Base-by-base conservation (phyloP, 2,113 vertebrate species). In the Petromus typicus region DNA sequence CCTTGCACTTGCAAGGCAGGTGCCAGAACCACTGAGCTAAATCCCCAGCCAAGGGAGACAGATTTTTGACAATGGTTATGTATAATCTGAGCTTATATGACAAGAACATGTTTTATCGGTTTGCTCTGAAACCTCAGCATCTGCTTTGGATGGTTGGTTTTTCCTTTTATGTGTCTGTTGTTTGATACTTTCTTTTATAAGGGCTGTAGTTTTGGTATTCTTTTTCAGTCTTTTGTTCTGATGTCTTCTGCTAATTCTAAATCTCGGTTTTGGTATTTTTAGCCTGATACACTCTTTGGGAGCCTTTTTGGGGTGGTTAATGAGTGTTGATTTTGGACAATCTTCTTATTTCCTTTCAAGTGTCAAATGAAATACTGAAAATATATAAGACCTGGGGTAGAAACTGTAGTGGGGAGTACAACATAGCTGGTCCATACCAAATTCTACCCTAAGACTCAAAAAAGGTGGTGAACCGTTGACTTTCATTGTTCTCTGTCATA, bases 301-400 rank as follows among this genome's bases (percentile, higher is more conserved):
- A 96, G 92, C 78, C 96, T 14, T 93, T 79, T 30, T 45, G 78
- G 30, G 22, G 40, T 40, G 64, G 85, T 66, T 76, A 94, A 93
- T 73, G 94, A 95, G 83, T 84, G 90, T 86, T 93, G 92, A 0
- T 86, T 78, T 91, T 84, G 95, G 90, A 83, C 86, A 93, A 88
- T 97, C 92, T 93, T 95, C 94, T 71, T 90, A 95, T 94, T 98
- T 97, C 87, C 51, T 54, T 54, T 54, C 51, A 94, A 94, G 97
- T 86, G 84, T 93, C 89, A 97, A 97, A 96, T 95, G 76, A 97
- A 97, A 98, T 97, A 97, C 69, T 0, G 8, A 97, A 92, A 95
- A 71, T 57, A 79, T 1, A 1, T 96, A 98, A 97, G 87, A 63
- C 92, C 64, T 90, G 93, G 92, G 92, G 95, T 94, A 96, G 94